Conservation (phyloP, 2,113 vertebrate species). For the Apodemus speciosus region DNA sequence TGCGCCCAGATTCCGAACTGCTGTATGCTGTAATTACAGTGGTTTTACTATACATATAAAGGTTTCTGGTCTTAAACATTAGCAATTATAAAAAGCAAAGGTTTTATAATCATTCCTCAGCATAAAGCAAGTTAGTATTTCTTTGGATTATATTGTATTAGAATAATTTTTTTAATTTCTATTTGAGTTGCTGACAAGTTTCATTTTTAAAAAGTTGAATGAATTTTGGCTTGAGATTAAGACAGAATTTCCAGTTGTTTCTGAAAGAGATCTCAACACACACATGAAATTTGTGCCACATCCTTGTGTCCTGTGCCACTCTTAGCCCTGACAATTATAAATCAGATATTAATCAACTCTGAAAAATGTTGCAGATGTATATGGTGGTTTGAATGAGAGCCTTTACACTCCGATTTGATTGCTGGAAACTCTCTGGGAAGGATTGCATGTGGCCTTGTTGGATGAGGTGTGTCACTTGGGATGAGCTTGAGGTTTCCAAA, state of each 20-base stretch:
- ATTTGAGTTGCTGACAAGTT: neutral
- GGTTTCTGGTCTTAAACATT: neutral
- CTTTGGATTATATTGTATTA: neutral
- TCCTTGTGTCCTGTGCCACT: neutral
- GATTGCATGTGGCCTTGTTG: neutral
- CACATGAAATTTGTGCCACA: neutral
- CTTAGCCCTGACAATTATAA: no score
- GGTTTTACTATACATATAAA: neutral
- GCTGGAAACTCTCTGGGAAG: neutral
- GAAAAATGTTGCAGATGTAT: neutral
- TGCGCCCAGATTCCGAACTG: neutral
- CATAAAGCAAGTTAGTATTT: neutral
- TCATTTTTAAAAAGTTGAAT: neutral
- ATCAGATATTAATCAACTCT: neutral
- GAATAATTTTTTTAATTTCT: neutral
- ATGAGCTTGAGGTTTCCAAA: neutral
- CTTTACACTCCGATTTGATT: neutral
- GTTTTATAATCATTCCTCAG: neutral
- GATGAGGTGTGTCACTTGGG: neutral
- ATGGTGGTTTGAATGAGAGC: neutral
- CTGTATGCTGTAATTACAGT: neutral
- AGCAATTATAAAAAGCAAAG: neutral
- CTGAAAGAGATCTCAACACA: neutral
- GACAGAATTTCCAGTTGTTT: neutral
- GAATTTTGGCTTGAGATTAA: neutral